phyloP scores from a whole-genome alignment of 2,888 invertebrate genomes.

The Caenorhabditis sp. region DNA sequence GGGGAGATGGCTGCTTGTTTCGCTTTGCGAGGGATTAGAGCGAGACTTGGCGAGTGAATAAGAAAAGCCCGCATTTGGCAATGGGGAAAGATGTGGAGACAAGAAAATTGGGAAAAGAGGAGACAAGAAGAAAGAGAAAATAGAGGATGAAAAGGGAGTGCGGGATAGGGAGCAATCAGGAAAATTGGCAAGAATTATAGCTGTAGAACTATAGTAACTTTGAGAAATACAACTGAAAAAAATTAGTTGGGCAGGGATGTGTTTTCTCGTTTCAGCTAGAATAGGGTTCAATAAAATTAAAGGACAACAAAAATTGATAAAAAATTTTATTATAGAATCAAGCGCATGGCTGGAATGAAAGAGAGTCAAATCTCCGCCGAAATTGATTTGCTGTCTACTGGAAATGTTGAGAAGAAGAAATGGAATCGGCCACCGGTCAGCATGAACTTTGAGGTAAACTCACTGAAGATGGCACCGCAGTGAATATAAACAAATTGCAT shows the following conservation, averaged over 20 bases:
- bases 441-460: conserved; percentile 94
- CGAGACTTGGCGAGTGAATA: conserved; percentile 17
- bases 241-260: too few relatives aligned
- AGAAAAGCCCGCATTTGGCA: background rate
- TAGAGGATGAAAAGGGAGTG: background rate
- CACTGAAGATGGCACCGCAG: too few relatives aligned
- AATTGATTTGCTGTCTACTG: conserved; percentile 97
- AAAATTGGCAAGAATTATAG: conserved; percentile 14
- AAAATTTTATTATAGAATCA: conserved; percentile 84
- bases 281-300: background rate
- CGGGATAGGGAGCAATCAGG: conserved; percentile 27
- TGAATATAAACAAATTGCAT: conserved; percentile 9
- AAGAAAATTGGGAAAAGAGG: conserved; percentile 12
- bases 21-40: conserved; percentile 26
- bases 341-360: conserved; percentile 91
- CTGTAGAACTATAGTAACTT: background rate
- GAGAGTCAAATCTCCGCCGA: conserved; percentile 99
- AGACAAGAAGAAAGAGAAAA: conserved; percentile 9
- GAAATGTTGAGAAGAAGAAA: conserved; percentile 91
- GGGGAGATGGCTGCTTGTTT: conserved; percentile 3
- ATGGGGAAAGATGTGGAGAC: conserved; percentile 6
- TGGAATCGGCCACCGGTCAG: conserved; percentile 99
- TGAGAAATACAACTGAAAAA: conserved; percentile 9
- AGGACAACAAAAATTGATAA: background rate
- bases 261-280: too few relatives aligned